Evolutionary conservation across 1,140 invertebrate species (phyloP), one percentile per base, ranked within the genome.

Genomic region (Hylaeus anthracinus): DNA sequence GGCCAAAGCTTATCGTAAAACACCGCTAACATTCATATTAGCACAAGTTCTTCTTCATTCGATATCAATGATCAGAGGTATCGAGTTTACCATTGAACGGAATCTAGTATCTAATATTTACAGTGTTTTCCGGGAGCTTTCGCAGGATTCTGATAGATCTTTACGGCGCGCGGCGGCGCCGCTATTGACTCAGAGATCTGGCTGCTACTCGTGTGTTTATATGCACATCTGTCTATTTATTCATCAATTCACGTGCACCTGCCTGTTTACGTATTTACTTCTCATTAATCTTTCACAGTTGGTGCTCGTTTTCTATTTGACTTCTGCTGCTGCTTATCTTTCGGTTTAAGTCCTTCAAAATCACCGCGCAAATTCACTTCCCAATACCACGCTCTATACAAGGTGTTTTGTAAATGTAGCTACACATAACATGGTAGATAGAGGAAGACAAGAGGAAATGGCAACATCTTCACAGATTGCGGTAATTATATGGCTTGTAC

Each of bases 221-320:
- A 39, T 9, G 26, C n/a, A 3, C 70, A 41, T 39, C 53, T 37
- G 73, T 65, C 51, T 73, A 63, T 63, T 55, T 78, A 78, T 76
- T 69, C 65, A 48, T 69, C 43, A 41, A 60, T 76, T 53, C 12
- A 76, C 55, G 5, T 48, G n/a, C n/a, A 5, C 1, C 26, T 0
- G n/a, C 43, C 43, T 58, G 64, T 69, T 48, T 69, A 39, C 64
- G 64, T 69, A 48, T 76, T 69, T 69, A 58, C 51, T 58, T 14
- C 64, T 76, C 74, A 43, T 76, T 76, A 76, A 69, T 76, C 48
- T 76, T 76, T 69, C 43, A 76, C 43, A 1, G 26, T 60, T 14
- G 53, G 48, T 8, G 64, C 8, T 58, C 3, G 8, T 48, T n/a
- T 69, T 64, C 58, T 76, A 56, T 56, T 48, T 58, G 9, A 48